Base-by-base conservation (phyloP, 2,888 invertebrate species). In the Drosophila longiperda region DNA sequence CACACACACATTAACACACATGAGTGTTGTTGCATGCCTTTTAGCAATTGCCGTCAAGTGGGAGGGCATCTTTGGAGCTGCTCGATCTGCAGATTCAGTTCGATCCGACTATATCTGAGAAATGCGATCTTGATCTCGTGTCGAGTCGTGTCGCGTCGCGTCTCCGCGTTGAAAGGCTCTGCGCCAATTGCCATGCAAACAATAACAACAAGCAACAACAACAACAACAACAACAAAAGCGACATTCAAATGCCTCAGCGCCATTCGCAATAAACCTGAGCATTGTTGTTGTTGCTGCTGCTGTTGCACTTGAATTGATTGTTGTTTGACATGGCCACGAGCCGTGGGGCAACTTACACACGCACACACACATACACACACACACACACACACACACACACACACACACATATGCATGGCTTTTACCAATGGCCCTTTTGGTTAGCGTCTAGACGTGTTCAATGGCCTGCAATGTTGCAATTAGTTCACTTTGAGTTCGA, bases 311-410 rank as follows among this genome's bases (percentile, higher is more conserved):
- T 81, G 78, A 81, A 78, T 73, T 81, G 82, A 78, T 77, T 77
- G 76, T 77, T 81, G 68, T 78, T 81, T 81, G 78, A 78, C 81
- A 78, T 81, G 78, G 67, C 78, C 78, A 78, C 73, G 63, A 80
- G 77, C 81, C 77, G 66, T 71, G 75, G 69, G 77, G 66, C 81
- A 66, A 77, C 36, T 17, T 20, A 23, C 33, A 58, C 48, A 49
- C 38, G 38, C 23, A 34, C 8, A 23, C 23, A 42, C 34, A 9
- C n/a, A 49, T 15, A 29, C 20, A 38, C 29, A 29, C 15, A 20
- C 5, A 23, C 2, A 38, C 32, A n/a, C 23, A 34, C 8, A 23
- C 23, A 42, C 34, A 9, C n/a, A 49, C 12, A 29, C 20, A 38
- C 29, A 29, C 15, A 15, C 17, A 11, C 23, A 34, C n/a, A 45